Percentiles rank a stretch among this genome's conserved stretches.
Conservation (phyloP, 2,113 vertebrate genomes). For the Pelusios castaneus region DNA sequence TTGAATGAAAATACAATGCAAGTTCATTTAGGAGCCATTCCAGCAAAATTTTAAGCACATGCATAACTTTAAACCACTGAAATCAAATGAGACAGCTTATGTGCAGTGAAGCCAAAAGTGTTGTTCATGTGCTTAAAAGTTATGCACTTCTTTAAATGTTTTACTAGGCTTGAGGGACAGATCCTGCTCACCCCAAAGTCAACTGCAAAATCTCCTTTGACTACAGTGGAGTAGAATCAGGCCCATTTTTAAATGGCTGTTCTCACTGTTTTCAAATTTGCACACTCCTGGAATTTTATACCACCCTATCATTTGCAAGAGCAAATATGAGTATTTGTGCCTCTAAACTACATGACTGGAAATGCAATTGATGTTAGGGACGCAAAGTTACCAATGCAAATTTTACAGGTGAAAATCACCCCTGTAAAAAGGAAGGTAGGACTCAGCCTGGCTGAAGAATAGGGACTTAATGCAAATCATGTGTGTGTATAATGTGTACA, state of each 20-base stretch:
- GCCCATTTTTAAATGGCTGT: accelerated
- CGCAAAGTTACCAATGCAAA: background rate
- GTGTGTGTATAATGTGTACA: background rate
- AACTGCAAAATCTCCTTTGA: background rate
- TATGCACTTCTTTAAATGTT: background rate
- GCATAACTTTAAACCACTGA: background rate
- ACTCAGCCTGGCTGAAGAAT: background rate
- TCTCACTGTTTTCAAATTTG: accelerated
- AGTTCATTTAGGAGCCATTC: background rate
- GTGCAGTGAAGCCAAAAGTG: background rate
- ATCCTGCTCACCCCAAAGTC: background rate
- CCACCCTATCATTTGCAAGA: background rate
- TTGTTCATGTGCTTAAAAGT: background rate
- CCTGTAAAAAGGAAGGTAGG: background rate
- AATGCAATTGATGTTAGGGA: background rate
- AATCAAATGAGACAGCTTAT: background rate
- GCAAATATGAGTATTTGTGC: background rate
- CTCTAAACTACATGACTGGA: background rate
- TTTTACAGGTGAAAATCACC: background rate
- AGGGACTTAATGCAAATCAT: background rate
- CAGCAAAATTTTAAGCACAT: background rate
- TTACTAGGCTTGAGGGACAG: background rate
- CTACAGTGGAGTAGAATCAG: background rate
- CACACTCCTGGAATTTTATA: background rate
- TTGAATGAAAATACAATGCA: background rate